Base-by-base conservation (phyloP, 2,888 invertebrate genomes). In the Amphipyra tragopoginis region DNA sequence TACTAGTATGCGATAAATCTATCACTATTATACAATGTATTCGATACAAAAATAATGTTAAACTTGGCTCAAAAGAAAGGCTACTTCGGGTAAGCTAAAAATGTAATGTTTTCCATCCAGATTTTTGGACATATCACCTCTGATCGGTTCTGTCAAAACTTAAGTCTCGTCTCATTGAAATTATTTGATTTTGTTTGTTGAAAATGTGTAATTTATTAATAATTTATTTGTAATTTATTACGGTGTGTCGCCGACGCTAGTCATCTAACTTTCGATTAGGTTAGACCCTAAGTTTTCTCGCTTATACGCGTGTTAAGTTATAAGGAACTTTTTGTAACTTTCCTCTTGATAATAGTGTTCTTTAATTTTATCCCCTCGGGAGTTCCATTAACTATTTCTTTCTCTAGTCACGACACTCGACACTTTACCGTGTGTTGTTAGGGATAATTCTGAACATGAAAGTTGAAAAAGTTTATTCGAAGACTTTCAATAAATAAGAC, bases 371-470 rank as follows among this genome's bases (percentile, higher is more conserved):
- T 84, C 88, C 88, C 86, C 79, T 79, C 54, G 60, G 77, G 79
- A 86, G 86, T 87, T 84, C 74, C 70, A 79, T 76, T 74, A 75
- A 77, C 72, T 83, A 78, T 79, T 86, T 88, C 84, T 81, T 79
- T 86, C 84, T 92, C 93, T 92, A 93, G 93, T 93, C 93, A 92
- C 82, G 81, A 77, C 80, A 78, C 82, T 84, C 70, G 86, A 89
- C 85, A 86, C 80, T 79, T 72, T 77, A 71, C 78, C 74, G 81
- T 83, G 82, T 88, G 85, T 87, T 84, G 77, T 65, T 72, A 70
- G 67, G 71, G 70, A 78, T 79, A 73, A 78, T 80, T 78, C 55
- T 75, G 79, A 74, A 77, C 73, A 75, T 79, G 79, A 74, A 83
- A 77, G 57, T 74, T 65, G 54, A 71, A 11, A 11, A 66, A 14